These are phyloP conservation scores for Tauraco erythrolophus DNA, from an alignment of 2,113 vertebrate genomes.

Conservation along the genomic window DNA sequence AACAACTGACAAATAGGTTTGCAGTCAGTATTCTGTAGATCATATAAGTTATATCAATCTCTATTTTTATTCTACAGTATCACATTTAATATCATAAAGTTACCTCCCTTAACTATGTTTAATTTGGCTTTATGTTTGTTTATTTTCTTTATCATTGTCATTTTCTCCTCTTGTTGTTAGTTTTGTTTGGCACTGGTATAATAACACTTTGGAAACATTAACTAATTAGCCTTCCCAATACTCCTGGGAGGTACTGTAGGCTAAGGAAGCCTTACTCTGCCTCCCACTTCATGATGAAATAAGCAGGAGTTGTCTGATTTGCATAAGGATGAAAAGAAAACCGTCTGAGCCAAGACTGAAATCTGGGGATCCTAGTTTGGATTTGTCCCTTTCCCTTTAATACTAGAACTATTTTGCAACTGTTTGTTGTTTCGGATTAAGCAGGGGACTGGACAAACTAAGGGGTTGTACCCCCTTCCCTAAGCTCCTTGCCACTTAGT, in stretches of 20 bases:
- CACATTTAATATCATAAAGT: slow-evolving; percentile 14
- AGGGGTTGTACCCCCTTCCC: neutral
- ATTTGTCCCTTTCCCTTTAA: neutral
- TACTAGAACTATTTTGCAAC: neutral
- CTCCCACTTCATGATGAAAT: slow-evolving; percentile 52
- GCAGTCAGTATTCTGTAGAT: neutral
- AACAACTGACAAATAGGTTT: neutral
- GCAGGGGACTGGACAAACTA: neutral
- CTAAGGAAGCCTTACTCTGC: slow-evolving; percentile 43
- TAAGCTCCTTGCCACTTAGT: neutral
- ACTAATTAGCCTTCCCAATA: slow-evolving; percentile 60
- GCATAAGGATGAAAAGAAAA: slow-evolving; percentile 43
- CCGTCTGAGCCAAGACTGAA: neutral
- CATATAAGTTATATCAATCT: neutral
- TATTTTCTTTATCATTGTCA: slow-evolving; percentile 43
- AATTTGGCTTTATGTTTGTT: slow-evolving; percentile 54
- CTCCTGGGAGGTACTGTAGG: slow-evolving; percentile 46
- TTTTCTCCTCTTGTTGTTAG: slow-evolving; percentile 40
- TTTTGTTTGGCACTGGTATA: slow-evolving; percentile 52
- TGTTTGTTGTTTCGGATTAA: neutral
- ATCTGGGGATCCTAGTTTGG: neutral
- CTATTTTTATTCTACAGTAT: slow-evolving; percentile 29
- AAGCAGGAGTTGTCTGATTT: slow-evolving; percentile 54
- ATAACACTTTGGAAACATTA: slow-evolving; percentile 56
- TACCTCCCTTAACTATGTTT: slow-evolving; percentile 47